Conservation (phyloP, 2,888 invertebrate species). For the Phaonia tiefii region DNA sequence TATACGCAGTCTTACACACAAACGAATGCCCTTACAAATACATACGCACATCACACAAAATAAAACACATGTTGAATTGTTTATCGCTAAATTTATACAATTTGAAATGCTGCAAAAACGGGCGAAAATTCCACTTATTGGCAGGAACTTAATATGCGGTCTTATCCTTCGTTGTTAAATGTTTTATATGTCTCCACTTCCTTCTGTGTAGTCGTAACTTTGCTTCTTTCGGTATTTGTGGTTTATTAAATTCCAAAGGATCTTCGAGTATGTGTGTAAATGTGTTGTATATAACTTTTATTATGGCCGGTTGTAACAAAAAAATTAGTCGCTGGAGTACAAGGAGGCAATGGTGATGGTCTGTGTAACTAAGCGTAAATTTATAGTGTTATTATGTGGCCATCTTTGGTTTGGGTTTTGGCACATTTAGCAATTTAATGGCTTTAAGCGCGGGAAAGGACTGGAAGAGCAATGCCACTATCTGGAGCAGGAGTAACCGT, state of each 20-base stretch:
- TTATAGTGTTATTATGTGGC: conserved; percentile 56
- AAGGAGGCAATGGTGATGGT: neutral
- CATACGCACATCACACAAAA: neutral
- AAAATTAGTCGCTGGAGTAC: neutral
- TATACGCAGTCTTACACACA: too few species aligned
- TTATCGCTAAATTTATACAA: neutral
- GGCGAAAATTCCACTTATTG: conserved; percentile 19
- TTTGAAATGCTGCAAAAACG: neutral
- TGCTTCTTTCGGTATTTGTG: neutral
- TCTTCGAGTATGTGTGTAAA: neutral
- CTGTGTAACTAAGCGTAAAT: conserved; percentile 61
- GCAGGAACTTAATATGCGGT: conserved; percentile 3
- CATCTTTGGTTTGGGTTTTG: conserved; percentile 36
- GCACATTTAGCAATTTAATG: conserved; percentile 33
- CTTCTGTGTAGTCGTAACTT: neutral
- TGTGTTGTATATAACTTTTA: neutral
- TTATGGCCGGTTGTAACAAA: conserved; percentile 35
- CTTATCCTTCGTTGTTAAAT: conserved; percentile 11
- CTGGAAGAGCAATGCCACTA: neutral
- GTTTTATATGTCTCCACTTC: conserved; percentile 6
- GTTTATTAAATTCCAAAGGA: neutral
- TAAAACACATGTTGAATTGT: neutral
- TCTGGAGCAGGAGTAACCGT: neutral
- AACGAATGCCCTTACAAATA: too few species aligned
- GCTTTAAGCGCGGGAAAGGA: neutral